Evolutionary conservation across 2,888 invertebrate species (phyloP).

Genomic region (Amblyteles armatorius): DNA sequence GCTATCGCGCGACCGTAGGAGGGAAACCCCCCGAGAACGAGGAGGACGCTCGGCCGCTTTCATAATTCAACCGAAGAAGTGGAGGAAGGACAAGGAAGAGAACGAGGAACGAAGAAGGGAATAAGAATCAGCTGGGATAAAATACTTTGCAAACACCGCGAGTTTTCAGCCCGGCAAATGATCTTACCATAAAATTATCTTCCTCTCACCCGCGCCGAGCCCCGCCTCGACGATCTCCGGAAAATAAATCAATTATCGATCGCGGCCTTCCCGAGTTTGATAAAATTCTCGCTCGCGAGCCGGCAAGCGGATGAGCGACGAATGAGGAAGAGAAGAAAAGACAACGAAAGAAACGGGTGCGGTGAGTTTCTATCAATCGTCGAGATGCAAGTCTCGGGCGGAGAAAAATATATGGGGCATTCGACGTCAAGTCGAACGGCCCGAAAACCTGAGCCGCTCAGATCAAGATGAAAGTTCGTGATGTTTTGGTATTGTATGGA

Average conservation of each 20-base stretch:
- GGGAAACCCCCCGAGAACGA: constrained; percentile 10
- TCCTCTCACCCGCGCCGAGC: background rate
- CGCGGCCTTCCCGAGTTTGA: background rate
- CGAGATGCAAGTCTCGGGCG: background rate
- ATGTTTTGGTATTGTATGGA: too few species aligned
- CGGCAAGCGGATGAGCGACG: background rate
- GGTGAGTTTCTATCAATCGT: background rate
- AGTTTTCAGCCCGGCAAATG: constrained; percentile 13
- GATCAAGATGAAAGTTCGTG: too few species aligned
- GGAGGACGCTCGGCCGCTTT: constrained; percentile 42
- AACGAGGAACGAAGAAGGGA: constrained; percentile 23
- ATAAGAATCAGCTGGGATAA: constrained; percentile 41
- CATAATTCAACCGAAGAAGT: constrained; percentile 52
- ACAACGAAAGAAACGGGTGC: too few species aligned
- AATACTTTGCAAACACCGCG: constrained; percentile 52
- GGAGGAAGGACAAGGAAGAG: background rate
- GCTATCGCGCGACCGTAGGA: constrained; percentile 35
- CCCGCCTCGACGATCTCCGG: background rate
- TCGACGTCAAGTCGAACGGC: too few species aligned
- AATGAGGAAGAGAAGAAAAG: background rate
- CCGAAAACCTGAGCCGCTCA: too few species aligned
- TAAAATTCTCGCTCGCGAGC: background rate
- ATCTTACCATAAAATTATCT: constrained; percentile 26
- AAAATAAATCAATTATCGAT: constrained; percentile 17
- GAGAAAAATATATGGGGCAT: background rate